Evolutionary conservation across 2,797 vertebrate species (phyloP).

Genomic region (Galago senegalensis): DNA sequence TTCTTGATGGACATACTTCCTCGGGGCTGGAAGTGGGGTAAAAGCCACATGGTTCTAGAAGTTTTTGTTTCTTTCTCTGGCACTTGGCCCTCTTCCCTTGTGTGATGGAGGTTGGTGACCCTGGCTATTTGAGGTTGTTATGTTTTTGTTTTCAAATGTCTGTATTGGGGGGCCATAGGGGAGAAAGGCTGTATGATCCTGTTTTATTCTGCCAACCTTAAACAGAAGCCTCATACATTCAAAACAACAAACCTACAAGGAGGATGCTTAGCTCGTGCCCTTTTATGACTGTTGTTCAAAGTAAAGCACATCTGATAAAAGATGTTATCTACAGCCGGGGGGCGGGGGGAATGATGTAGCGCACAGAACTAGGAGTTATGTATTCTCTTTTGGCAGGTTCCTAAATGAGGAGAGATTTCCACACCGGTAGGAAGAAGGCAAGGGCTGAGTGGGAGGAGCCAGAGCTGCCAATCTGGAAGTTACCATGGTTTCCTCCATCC

Average conservation of each 20-base stretch:
- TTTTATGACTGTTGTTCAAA: not conserved
- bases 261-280: not conserved
- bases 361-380: not conserved
- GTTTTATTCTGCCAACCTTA: not conserved
- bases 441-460: not conserved
- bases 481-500: not conserved
- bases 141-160: not conserved
- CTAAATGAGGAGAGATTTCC: not conserved
- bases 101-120: not conserved
- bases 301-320: not conserved
- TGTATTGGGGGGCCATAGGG: not conserved
- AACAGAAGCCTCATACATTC: not conserved
- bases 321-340: not conserved
- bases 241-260: too few species aligned
- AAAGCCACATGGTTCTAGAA: not conserved
- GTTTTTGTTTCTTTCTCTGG: not conserved
- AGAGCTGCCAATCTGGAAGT: not conserved
- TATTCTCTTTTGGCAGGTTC: not conserved
- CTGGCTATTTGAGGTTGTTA: not conserved
- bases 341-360: not conserved
- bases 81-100: not conserved
- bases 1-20: rapidly evolving
- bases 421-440: not conserved
- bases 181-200: not conserved
- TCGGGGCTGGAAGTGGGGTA: not conserved